Base-by-base conservation (phyloP, 35 echinoderm and acorn worm species). In the Chiridota heheva region DNA sequence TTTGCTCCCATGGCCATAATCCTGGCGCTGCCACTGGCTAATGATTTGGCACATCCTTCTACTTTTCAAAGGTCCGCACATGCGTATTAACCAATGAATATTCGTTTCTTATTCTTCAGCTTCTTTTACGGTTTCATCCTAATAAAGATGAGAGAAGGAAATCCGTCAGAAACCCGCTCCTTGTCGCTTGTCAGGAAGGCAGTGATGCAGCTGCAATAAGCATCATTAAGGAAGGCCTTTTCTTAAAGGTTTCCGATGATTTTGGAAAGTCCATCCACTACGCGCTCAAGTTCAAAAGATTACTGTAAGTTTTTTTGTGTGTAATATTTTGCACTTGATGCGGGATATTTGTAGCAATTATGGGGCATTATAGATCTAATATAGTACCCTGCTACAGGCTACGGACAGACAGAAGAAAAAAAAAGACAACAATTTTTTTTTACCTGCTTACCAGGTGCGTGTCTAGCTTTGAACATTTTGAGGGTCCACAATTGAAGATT, bases 211-310 rank as follows among this genome's bases (percentile, higher is more conserved):
- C 70, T 24, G 70, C 70, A 13, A 42, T 42, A 5, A 74, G 47
- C 47, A 74, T 74, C 5, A 47, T 74, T 8, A 47, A 47, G 36
- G 56, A 36, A 24, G 56, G 56, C 7, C 8, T 53, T 29, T 10
- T 74, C 28, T 12, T 74, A 6, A 47, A 74, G 8, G 44, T 74
- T 8, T 47, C 70, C 26, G 70, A 74, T 27, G 70, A 74, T 4
- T 34, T 44, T 2, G 70, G 70, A 51, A 41, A 22, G 40, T 47
- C 70, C 3, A 74, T 74, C 25, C 70, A 74, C 70, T 44, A 74
- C 40, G 70, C 70, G 5, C 1, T 74, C 2, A 74, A 74, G 30
- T 47, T 51, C 56, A 32, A 74, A 20, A 74, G 56, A 34, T 74
- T 51, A 51, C 42, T 74, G 70, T 74, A 17, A 74, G 70, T 74